Percentiles rank a stretch among this genome's conserved stretches.
Conservation (phyloP, 2,888 invertebrate genomes). For the Panopea generosa region DNA sequence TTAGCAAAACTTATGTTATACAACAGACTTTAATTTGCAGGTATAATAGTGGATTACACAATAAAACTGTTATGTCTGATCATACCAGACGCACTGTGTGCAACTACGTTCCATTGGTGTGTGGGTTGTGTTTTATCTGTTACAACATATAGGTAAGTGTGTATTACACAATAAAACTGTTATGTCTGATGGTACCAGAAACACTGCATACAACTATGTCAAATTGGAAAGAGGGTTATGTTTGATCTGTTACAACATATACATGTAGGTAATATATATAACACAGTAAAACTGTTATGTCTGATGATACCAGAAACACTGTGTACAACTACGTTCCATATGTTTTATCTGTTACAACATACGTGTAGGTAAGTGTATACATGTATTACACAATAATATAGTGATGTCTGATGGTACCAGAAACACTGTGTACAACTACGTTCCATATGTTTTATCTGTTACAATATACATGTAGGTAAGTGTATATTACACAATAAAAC, state of each 20-base stretch:
- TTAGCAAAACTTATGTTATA: no score
- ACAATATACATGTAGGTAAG: conserved; percentile 90
- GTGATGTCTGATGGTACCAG: conserved; percentile 86
- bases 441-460: conserved; percentile 89
- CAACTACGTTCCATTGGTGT: conserved; percentile 89
- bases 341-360: conserved; percentile 86
- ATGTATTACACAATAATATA: conserved; percentile 90
- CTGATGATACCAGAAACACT: conserved; percentile 82
- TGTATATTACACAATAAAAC: background rate
- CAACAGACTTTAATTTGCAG: conserved; percentile 86
- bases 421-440: conserved; percentile 88
- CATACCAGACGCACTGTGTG: conserved; percentile 85
- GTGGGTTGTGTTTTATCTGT: conserved; percentile 89
- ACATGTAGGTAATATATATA: conserved; percentile 91
- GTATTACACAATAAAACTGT: background rate
- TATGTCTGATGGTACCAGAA: conserved; percentile 85
- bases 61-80: conserved; percentile 87
- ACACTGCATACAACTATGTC: conserved; percentile 88
- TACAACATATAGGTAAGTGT: conserved; percentile 88
- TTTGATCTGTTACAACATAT: conserved; percentile 90
- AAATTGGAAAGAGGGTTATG: conserved; percentile 89
- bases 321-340: conserved; percentile 89
- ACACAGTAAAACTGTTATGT: conserved; percentile 89
- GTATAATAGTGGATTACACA: conserved; percentile 92
- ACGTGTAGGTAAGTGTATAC: conserved; percentile 88